Conservation (phyloP, 2,797 vertebrate species). For the Ptychobarbus kaznakovi region DNA sequence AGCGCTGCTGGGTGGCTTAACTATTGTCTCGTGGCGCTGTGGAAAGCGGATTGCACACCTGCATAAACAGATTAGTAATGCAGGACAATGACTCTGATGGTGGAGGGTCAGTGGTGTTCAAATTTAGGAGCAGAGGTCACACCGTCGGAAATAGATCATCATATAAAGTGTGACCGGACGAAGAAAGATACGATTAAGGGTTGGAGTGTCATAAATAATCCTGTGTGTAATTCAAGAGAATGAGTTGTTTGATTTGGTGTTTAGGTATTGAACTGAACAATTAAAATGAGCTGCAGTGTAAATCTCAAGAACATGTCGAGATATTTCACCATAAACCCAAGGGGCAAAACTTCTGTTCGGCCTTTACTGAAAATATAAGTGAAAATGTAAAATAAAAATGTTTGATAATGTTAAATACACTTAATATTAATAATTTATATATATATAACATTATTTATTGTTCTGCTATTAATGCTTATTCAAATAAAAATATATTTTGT, state of each 20-base stretch:
- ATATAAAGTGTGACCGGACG: constrained; percentile 36
- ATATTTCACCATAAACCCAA: background rate
- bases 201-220: background rate
- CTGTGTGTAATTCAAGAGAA: background rate
- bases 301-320: background rate
- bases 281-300: background rate
- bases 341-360: background rate
- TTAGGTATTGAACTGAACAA: background rate
- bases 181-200: constrained; percentile 34
- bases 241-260: background rate
- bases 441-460: too few species aligned
- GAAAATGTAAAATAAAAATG: too few species aligned
- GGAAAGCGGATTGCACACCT: constrained; percentile 82
- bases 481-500: too few species aligned
- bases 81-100: constrained; percentile 84
- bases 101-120: constrained; percentile 70
- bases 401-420: too few species aligned
- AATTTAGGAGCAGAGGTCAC: constrained; percentile 88
- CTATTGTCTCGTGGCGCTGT: constrained; percentile 67
- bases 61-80: constrained; percentile 91
- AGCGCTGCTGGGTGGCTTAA: constrained; percentile 77
- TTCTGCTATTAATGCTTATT: too few species aligned
- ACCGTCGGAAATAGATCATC: constrained; percentile 80
- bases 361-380: too few species aligned
- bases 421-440: too few species aligned